Conservation (phyloP, 1,140 invertebrate species). For the Zaprionus capensis region DNA sequence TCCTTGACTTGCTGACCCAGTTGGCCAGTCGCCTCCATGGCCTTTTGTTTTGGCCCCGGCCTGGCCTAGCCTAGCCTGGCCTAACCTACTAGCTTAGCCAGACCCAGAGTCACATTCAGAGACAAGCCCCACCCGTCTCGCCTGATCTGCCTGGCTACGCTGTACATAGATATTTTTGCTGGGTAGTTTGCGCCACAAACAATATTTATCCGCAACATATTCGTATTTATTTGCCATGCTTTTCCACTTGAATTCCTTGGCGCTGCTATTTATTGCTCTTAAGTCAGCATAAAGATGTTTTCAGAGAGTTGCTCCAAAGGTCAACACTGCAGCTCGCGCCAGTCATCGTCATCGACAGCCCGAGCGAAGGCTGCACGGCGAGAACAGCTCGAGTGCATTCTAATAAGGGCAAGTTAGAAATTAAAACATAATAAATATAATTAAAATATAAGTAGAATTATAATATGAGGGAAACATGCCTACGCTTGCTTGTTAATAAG, state of each 20-base stretch:
- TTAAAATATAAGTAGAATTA: neutral
- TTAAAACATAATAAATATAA: neutral
- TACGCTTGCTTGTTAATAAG: too few species aligned
- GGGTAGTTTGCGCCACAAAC: conserved; percentile 56
- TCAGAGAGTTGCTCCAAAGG: conserved; percentile 67
- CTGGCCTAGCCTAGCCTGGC: conserved; percentile 18
- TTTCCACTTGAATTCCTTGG: conserved; percentile 69
- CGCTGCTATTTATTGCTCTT: conserved; percentile 65
- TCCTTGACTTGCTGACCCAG: conserved; percentile 80
- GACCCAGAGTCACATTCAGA: neutral
- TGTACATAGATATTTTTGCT: neutral
- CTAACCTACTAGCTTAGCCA: conserved; percentile 4
- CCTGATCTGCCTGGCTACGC: too few species aligned
- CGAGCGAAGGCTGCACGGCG: neutral
- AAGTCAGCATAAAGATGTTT: conserved; percentile 61
- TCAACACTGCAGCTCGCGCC: conserved; percentile 70
- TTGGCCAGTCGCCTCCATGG: conserved; percentile 51
- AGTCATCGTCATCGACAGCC: conserved; percentile 46
- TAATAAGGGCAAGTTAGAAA: neutral
- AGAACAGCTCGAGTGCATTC: neutral
- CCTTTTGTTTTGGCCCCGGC: conserved; percentile 46
- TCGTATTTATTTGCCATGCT: conserved; percentile 72
- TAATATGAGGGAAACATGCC: too few species aligned
- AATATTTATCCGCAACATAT: conserved; percentile 67
- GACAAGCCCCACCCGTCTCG: neutral